Evolutionary conservation across 1,140 invertebrate species (phyloP).

Genomic region (Centruroides sculpturatus): DNA sequence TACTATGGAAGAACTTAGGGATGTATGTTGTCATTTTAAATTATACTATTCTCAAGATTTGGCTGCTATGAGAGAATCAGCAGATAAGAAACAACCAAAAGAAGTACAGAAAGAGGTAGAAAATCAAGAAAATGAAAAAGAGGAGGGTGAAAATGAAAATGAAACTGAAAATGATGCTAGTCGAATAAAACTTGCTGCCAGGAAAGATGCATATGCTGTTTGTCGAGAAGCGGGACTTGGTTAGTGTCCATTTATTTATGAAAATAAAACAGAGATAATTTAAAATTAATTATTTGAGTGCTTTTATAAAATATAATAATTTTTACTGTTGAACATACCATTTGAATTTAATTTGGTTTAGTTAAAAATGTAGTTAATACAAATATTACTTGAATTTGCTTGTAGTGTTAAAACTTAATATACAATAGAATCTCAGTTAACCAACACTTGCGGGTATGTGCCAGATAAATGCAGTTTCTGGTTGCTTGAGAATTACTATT

Average conservation of each 20-base stretch:
- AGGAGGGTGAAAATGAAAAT: conserved; percentile 37
- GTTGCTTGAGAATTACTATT: too few species aligned
- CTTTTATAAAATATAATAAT: too few species aligned
- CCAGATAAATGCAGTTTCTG: too few species aligned
- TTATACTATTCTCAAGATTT: conserved; percentile 80
- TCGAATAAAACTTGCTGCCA: conserved; percentile 63
- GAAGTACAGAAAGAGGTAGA: conserved; percentile 30
- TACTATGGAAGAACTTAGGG: conserved; percentile 78
- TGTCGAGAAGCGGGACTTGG: conserved; percentile 72
- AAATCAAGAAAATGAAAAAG: conserved; percentile 34
- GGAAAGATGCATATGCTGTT: conserved; percentile 72
- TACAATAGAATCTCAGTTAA: too few species aligned
- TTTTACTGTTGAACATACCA: too few species aligned
- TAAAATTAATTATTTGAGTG: too few species aligned
- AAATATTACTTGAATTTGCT: too few species aligned
- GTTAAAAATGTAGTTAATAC: too few species aligned
- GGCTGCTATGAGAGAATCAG: conserved; percentile 62
- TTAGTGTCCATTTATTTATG: conserved; percentile 21
- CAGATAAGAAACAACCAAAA: conserved; percentile 15
- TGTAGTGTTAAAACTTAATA: too few species aligned
- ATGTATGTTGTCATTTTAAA: conserved; percentile 84
- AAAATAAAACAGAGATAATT: too few species aligned
- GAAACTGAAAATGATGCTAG: conserved; percentile 34
- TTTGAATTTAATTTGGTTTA: too few species aligned
- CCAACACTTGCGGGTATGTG: too few species aligned